Conservation (phyloP, 2,797 vertebrate genomes). For the Clarias pachynema region DNA sequence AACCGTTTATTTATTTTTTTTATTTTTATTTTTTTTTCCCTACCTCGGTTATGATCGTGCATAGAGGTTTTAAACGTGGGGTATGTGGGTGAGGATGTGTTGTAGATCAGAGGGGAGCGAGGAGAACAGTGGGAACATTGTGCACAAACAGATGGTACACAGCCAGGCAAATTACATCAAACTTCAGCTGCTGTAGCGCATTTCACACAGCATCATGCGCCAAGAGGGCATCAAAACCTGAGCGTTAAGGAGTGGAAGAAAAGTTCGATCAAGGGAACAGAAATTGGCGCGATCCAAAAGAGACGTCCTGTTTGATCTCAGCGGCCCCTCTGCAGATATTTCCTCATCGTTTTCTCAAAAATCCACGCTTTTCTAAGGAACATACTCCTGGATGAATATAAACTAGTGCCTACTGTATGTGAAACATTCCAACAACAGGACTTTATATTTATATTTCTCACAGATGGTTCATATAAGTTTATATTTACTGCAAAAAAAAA, state of each 20-base stretch:
- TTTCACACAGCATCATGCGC: conserved; percentile 11
- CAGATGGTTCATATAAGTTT: background rate
- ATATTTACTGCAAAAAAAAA: background rate
- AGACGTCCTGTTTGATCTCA: background rate
- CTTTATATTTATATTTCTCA: conserved; percentile 1
- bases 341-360: background rate
- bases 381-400: background rate
- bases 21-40: too few species aligned
- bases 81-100: conserved; percentile 5
- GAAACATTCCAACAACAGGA: background rate
- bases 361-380: background rate
- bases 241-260: background rate
- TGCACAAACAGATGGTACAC: conserved; percentile 26
- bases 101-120: conserved; percentile 11
- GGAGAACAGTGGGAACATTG: background rate
- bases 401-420: background rate
- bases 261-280: background rate
- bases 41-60: background rate
- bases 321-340: background rate
- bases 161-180: conserved; percentile 8
- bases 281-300: background rate
- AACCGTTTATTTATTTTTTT: background rate
- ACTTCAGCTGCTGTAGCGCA: conserved; percentile 6
- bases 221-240: conserved; percentile 1
- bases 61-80: background rate